A percentile compares a stretch with the other conserved stretches of the same genome.
Evolutionary conservation across 2,113 vertebrate genomes (phyloP).

Genomic region (Rhea pennata): DNA sequence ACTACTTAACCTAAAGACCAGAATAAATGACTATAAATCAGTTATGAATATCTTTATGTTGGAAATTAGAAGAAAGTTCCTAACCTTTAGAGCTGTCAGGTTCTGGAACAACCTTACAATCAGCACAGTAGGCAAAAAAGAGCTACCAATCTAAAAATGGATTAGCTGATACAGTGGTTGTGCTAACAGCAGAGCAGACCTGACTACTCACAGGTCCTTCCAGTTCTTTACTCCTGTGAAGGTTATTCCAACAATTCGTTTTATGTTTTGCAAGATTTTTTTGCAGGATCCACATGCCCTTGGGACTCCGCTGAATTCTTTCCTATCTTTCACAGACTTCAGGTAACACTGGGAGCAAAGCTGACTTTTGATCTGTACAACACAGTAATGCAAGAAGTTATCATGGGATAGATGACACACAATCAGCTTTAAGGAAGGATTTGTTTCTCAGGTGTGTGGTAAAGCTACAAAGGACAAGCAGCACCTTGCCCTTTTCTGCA

Average conservation of each 20-base stretch:
- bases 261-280: background rate
- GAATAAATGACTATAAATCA: slow-evolving; percentile 25
- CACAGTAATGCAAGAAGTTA: fast-evolving
- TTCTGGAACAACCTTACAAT: background rate
- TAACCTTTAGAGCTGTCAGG: background rate
- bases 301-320: background rate
- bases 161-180: background rate
- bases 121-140: background rate
- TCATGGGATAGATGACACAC: fast-evolving
- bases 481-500: background rate
- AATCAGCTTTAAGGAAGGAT: background rate
- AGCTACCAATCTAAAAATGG: background rate
- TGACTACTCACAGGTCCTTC: background rate
- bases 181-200: background rate
- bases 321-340: background rate
- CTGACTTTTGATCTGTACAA: background rate
- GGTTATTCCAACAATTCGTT: background rate
- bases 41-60: background rate
- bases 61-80: background rate
- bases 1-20: slow-evolving; percentile 9
- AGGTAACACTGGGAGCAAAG: background rate
- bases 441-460: background rate
- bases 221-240: background rate
- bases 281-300: background rate
- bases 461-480: background rate